phyloP scores from a whole-genome alignment of 92 coral and sea anemone species.

The Virgularia gustaviana region DNA sequence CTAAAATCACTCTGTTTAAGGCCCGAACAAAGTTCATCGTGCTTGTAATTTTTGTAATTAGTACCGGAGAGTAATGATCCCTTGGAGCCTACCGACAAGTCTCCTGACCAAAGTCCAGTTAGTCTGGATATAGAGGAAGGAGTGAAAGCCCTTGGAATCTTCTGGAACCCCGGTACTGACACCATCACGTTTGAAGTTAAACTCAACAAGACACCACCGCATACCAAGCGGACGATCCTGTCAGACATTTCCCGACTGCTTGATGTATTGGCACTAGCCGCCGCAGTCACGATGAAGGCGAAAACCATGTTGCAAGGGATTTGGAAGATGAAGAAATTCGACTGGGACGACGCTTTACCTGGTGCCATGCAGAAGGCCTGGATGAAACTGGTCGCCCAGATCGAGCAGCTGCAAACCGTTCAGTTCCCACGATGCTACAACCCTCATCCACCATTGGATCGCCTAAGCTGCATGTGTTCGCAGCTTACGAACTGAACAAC shows the following conservation, averaged over 20 bases:
- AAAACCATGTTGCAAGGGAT: background rate
- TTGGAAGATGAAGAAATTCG: background rate
- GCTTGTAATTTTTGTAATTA: no score
- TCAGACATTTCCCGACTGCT: background rate
- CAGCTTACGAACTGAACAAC: no score
- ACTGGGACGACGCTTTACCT: constrained; percentile 4
- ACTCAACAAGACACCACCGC: background rate
- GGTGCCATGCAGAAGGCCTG: background rate
- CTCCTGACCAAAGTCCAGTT: no score
- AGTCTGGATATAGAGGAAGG: constrained; percentile 1
- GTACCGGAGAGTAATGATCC: no score
- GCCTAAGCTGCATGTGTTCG: constrained; percentile 2
- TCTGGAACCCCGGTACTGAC: background rate
- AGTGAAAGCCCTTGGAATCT: background rate
- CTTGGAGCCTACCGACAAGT: no score
- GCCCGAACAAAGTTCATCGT: no score
- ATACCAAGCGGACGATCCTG: background rate
- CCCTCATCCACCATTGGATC: background rate
- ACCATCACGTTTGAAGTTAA: background rate
- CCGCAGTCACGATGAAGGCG: background rate
- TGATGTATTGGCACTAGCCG: background rate
- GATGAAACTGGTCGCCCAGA: background rate
- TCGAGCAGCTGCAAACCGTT: background rate
- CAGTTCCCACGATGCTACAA: background rate
- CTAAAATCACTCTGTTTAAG: no score